A percentile compares a stretch with the other conserved stretches of the same genome.
phyloP scores from a whole-genome alignment of 2,888 invertebrate genomes.

The Hybos culiciformis region DNA sequence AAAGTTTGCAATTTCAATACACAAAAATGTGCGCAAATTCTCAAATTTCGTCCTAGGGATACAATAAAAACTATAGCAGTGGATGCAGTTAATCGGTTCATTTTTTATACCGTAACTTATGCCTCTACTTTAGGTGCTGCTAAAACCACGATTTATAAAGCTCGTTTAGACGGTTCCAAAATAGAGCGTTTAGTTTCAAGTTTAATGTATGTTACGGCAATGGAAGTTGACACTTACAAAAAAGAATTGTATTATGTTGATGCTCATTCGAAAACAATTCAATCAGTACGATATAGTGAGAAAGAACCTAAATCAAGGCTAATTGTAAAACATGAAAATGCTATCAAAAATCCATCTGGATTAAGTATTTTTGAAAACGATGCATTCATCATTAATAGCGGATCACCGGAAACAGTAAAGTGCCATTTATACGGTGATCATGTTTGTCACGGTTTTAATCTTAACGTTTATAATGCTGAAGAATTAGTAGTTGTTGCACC shows the following conservation, averaged over 20 bases:
- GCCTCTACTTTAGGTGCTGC: constrained; percentile 35
- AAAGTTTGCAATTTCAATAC: constrained; percentile 42
- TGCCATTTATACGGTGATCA: constrained; percentile 43
- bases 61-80: constrained; percentile 47
- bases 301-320: constrained; percentile 34
- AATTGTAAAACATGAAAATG: constrained; percentile 35
- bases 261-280: constrained; percentile 40
- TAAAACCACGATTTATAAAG: constrained; percentile 39
- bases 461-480: constrained; percentile 37
- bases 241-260: constrained; percentile 65
- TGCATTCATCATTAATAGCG: constrained; percentile 53
- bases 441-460: constrained; percentile 36
- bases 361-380: constrained; percentile 61
- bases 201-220: constrained; percentile 33
- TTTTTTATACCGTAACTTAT: constrained; percentile 44
- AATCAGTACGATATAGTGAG: constrained; percentile 37
- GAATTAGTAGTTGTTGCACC: constrained; percentile 41
- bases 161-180: constrained; percentile 41
- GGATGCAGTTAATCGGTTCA: constrained; percentile 44
- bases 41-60: constrained; percentile 38
- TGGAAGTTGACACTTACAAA: constrained; percentile 40
- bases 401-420: constrained; percentile 42
- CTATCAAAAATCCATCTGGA: constrained; percentile 45
- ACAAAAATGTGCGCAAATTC: constrained; percentile 42
- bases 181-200: constrained; percentile 33